Conservation (phyloP, 2,797 vertebrate species). For the Catamblyrhynchus diadema region DNA sequence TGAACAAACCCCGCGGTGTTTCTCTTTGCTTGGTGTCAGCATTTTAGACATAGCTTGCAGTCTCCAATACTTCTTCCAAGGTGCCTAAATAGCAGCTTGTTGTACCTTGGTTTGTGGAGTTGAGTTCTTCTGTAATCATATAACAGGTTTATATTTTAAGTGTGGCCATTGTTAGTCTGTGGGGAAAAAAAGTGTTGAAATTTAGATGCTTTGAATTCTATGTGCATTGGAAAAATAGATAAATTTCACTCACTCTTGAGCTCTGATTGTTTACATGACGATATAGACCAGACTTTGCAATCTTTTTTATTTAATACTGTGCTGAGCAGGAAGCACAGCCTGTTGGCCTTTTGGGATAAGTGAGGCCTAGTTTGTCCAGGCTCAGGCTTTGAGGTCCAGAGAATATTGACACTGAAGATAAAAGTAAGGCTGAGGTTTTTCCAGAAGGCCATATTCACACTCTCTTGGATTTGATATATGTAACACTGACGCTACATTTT, state of each 20-base stretch:
- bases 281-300: neutral
- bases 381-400: neutral
- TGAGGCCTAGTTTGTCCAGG: neutral
- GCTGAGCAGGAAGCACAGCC: neutral
- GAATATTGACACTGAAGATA: neutral
- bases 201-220: neutral
- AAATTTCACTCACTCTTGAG: neutral
- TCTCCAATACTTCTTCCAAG: neutral
- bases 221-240: neutral
- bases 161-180: neutral
- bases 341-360: neutral
- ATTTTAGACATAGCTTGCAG: neutral
- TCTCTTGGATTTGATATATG: neutral
- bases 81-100: neutral
- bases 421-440: neutral
- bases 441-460: neutral
- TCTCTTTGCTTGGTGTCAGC: neutral
- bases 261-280: neutral
- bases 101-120: too few species aligned
- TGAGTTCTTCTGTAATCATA: neutral
- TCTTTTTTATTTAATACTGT: neutral
- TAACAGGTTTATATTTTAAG: neutral
- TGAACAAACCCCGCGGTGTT: rapidly evolving
- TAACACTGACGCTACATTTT: neutral
- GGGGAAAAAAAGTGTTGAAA: neutral